Conservation (phyloP, 2,888 invertebrate species). For the Andrena marginata region DNA sequence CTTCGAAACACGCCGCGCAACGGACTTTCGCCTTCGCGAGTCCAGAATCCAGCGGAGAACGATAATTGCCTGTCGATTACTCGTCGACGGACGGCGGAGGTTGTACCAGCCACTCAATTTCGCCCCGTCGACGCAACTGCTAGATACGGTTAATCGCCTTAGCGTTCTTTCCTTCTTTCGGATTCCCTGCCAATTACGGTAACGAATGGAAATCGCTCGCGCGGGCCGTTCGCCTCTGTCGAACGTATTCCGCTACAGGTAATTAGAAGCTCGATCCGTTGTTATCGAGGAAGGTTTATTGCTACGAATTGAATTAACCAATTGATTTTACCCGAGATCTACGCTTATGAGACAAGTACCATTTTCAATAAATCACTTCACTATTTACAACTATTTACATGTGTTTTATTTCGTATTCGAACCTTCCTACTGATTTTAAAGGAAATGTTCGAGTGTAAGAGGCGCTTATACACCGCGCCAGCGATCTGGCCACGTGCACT, state of each 20-base stretch:
- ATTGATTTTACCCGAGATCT: too few species aligned
- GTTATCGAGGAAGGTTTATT: not conserved
- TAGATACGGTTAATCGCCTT: slow-evolving; percentile 34
- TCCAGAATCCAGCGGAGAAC: slow-evolving; percentile 32
- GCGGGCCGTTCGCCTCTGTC: not conserved
- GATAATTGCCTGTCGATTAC: slow-evolving; percentile 55
- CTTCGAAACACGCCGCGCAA: not conserved
- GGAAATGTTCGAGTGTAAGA: too few species aligned
- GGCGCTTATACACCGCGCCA: too few species aligned
- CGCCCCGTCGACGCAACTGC: slow-evolving; percentile 16
- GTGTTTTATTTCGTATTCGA: too few species aligned
- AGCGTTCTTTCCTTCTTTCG: slow-evolving; percentile 13
- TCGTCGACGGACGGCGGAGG: slow-evolving; percentile 7
- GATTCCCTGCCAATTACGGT: slow-evolving; percentile 18
- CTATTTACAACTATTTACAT: too few species aligned
- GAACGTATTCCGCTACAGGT: slow-evolving; percentile 29
- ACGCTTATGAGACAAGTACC: too few species aligned
- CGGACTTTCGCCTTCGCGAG: slow-evolving; percentile 43
- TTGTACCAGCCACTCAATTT: slow-evolving; percentile 28
- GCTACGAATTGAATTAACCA: too few species aligned
- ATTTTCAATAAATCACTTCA: too few species aligned
- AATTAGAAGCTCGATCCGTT: slow-evolving; percentile 18
- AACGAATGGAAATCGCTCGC: slow-evolving; percentile 32
- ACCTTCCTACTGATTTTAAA: too few species aligned
- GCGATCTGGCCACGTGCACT: too few species aligned